These are phyloP conservation scores for Camelus dromedarius DNA, from an alignment of 2,113 vertebrate genomes.

Conservation along the genomic window DNA sequence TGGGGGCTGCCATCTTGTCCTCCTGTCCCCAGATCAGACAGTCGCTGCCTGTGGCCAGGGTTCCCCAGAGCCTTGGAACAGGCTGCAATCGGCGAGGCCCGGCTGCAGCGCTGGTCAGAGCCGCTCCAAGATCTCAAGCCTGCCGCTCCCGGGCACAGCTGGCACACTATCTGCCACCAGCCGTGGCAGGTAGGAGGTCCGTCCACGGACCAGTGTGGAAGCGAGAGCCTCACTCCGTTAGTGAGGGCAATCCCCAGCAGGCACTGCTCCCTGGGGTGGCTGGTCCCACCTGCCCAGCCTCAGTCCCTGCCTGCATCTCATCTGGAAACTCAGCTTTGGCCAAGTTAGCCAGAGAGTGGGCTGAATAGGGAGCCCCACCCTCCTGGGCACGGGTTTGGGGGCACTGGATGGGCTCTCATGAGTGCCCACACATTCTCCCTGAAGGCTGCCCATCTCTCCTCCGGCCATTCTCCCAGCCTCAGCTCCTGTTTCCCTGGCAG, in stretches of 20 bases:
- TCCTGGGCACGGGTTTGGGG: accelerated
- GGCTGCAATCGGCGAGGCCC: neutral
- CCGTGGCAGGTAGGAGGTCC: neutral
- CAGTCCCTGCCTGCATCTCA: neutral
- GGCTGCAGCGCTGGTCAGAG: neutral
- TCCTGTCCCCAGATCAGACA: neutral
- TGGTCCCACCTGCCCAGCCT: neutral
- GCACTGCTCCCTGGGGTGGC: neutral
- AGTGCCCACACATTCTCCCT: neutral
- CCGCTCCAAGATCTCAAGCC: accelerated
- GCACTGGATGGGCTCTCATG: no score
- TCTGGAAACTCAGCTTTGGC: neutral
- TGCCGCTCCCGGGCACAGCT: neutral
- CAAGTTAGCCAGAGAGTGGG: no score
- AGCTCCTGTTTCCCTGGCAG: neutral
- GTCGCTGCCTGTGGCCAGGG: neutral
- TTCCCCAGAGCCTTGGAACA: neutral
- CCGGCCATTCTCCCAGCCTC: neutral
- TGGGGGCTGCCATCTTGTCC: no score
- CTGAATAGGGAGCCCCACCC: no score
- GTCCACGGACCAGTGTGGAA: neutral
- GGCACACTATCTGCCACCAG: neutral
- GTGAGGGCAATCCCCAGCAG: neutral
- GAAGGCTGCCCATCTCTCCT: neutral
- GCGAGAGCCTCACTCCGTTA: accelerated